A percentile compares a stretch with the other conserved stretches of the same genome.
Evolutionary conservation across 2,113 vertebrate species (phyloP).

Genomic region (Leucoraja erinaceus): DNA sequence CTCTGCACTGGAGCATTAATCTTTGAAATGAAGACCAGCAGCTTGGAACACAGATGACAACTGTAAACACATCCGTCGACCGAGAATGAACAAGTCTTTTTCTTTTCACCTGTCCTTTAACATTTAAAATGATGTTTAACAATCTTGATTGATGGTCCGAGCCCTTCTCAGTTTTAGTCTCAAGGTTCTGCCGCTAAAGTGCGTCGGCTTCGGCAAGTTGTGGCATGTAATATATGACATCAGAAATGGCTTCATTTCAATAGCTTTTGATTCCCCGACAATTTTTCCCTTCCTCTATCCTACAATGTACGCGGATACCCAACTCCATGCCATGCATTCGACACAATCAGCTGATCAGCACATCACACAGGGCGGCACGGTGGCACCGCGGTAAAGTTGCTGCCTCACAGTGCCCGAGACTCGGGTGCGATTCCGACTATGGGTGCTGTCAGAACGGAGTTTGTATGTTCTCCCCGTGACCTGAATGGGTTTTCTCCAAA

Average conservation of each 20-base stretch:
- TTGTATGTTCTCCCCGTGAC: too few relatives aligned
- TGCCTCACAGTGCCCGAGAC: too few relatives aligned
- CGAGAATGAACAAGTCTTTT: conserved; percentile 27
- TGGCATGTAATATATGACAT: background rate
- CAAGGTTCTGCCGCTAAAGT: background rate
- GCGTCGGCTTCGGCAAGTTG: background rate
- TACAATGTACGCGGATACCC: background rate
- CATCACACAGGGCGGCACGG: too few relatives aligned
- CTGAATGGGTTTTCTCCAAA: too few relatives aligned
- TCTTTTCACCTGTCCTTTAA: conserved; percentile 27
- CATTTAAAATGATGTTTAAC: conserved; percentile 33
- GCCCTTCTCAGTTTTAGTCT: background rate
- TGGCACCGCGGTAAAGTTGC: too few relatives aligned
- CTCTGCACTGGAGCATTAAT: background rate
- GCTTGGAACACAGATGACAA: conserved; percentile 36
- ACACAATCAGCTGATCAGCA: background rate
- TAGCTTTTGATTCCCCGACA: background rate
- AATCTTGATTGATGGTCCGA: conserved; percentile 5
- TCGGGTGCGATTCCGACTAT: too few relatives aligned
- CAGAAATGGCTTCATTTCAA: background rate
- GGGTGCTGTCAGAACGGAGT: too few relatives aligned
- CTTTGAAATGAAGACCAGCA: conserved; percentile 30
- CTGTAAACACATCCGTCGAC: conserved; percentile 27
- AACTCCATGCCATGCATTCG: background rate
- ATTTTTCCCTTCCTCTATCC: background rate